Evolutionary conservation across 1,140 invertebrate species (phyloP).

Genomic region (Popillia japonica): DNA sequence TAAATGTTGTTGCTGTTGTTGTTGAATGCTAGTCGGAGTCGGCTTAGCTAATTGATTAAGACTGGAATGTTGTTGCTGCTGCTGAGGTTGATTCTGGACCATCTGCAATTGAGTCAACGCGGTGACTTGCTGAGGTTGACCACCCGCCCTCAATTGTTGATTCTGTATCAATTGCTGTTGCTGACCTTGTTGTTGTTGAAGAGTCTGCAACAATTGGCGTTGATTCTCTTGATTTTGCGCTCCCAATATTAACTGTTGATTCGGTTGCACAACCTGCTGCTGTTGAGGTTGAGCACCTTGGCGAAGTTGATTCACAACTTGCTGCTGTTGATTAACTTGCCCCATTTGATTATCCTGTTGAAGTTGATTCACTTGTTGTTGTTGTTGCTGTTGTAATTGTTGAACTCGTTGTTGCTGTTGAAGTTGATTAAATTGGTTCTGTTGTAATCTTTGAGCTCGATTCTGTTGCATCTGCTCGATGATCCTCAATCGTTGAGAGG

Average conservation of each 20-base stretch:
- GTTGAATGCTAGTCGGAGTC: slow-evolving; percentile 43
- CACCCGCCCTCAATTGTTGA: slow-evolving; percentile 11
- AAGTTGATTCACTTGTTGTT: slow-evolving; percentile 24
- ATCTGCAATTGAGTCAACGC: slow-evolving; percentile 50
- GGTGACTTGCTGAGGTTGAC: slow-evolving; percentile 42
- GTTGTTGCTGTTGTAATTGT: slow-evolving; percentile 43
- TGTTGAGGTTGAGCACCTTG: slow-evolving; percentile 34
- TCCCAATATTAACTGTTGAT: slow-evolving; percentile 39
- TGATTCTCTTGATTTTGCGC: slow-evolving; percentile 39
- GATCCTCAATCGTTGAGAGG: slow-evolving; percentile 28
- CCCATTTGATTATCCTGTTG: slow-evolving; percentile 18
- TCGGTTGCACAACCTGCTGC: slow-evolving; percentile 45
- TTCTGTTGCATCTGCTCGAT: slow-evolving; percentile 38
- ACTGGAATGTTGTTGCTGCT: slow-evolving; percentile 60
- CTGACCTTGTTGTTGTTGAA: slow-evolving; percentile 28
- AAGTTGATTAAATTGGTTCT: slow-evolving; percentile 42
- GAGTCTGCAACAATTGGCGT: slow-evolving; percentile 39
- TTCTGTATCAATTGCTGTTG: slow-evolving; percentile 39
- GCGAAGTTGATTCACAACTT: neutral
- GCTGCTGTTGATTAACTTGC: slow-evolving; percentile 9
- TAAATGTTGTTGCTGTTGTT: slow-evolving; percentile 21
- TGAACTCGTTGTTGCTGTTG: slow-evolving; percentile 39
- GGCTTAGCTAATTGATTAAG: slow-evolving; percentile 45
- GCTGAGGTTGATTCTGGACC: slow-evolving; percentile 49
- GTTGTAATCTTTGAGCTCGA: slow-evolving; percentile 41